Conservation (phyloP, 2,888 invertebrate genomes). For the Caenorhabditis wallacei region DNA sequence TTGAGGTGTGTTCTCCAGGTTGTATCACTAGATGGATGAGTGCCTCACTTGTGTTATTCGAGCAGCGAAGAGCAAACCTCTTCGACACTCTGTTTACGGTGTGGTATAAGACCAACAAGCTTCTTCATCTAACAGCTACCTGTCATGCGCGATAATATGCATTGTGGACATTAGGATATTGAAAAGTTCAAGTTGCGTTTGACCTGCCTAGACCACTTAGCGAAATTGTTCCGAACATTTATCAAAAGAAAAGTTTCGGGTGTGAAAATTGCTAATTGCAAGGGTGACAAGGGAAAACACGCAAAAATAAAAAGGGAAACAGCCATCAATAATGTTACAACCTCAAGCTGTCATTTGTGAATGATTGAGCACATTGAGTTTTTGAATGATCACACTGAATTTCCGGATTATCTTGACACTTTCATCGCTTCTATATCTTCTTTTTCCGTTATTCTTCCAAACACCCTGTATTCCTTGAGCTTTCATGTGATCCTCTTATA, state of each 20-base stretch:
- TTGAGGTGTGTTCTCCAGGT: constrained; percentile 64
- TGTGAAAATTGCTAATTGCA: constrained; percentile 10
- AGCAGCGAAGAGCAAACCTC: constrained; percentile 59
- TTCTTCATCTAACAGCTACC: constrained; percentile 62
- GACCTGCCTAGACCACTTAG: not conserved
- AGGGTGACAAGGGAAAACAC: constrained; percentile 38
- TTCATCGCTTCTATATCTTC: constrained; percentile 59
- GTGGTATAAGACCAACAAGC: constrained; percentile 59
- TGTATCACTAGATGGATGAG: constrained; percentile 60
- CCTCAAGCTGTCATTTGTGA: constrained; percentile 66
- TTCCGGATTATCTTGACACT: constrained; percentile 65
- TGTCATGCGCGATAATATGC: constrained; percentile 60
- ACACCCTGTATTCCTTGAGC: constrained; percentile 19
- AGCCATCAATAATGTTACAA: constrained; percentile 66
- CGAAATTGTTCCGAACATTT: not conserved
- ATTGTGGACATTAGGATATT: constrained; percentile 31
- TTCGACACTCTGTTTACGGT: constrained; percentile 61
- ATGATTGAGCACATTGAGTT: constrained; percentile 68
- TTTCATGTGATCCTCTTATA: constrained; percentile 3
- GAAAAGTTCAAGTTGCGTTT: constrained; percentile 16
- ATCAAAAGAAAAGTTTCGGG: not conserved
- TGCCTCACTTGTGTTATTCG: constrained; percentile 59
- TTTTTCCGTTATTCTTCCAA: constrained; percentile 30
- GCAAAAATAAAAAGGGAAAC: constrained; percentile 47
- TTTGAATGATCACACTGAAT: constrained; percentile 68